Base-by-base conservation (phyloP, 2,888 invertebrate species). In the Eledone cirrhosa region DNA sequence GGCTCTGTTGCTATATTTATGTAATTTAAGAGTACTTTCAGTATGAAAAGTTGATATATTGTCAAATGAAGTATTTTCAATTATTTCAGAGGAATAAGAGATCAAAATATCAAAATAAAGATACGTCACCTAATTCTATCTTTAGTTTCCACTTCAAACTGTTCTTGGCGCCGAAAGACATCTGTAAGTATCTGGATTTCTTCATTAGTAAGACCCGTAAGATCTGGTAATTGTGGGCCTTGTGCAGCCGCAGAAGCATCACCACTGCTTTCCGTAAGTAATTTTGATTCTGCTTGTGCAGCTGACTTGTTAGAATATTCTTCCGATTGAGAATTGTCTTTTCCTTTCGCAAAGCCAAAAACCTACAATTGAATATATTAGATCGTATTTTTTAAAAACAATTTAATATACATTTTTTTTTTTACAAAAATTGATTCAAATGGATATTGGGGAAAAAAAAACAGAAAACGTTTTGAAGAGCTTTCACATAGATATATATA, bases 191-290 rank as follows among this genome's bases (percentile, higher is more conserved):
- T 86, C 0, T 82, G 77, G 8, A 89, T 82, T 81, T 90, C 90
- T 8, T 87, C 87, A 2, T 83, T 81, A 16, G 86, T 88, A 41
- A 90, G 85, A 48, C 85, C 85, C 1, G 86, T 84, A 5, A 90
- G 83, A 80, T 88, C 87, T 1, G 89, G 89, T 11, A 88, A 85
- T 0, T 89, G 89, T 8, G 87, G 88, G 63, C 79, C 74, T 27
- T 72, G 53, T 7, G 84, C 82, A 8, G 72, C 29, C 47, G 48
- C 48, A 14, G 13, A 41, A 13, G 31, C 29, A 8, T 67, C 67
- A 8, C 33, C 13, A 41, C 41, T 41, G n/a, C 31, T 41, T 31
- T 72, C 14, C 29, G 31, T n/a, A 14, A 19, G 41, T 19, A 11
- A 4, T 33, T 31, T 22, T 1, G n/a, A 41, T 33, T 72, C 33